Percentiles rank a stretch among this genome's conserved stretches.
These are phyloP conservation scores for Papilio gigon DNA, from an alignment of 2,888 invertebrate species.

Conservation along the genomic window DNA sequence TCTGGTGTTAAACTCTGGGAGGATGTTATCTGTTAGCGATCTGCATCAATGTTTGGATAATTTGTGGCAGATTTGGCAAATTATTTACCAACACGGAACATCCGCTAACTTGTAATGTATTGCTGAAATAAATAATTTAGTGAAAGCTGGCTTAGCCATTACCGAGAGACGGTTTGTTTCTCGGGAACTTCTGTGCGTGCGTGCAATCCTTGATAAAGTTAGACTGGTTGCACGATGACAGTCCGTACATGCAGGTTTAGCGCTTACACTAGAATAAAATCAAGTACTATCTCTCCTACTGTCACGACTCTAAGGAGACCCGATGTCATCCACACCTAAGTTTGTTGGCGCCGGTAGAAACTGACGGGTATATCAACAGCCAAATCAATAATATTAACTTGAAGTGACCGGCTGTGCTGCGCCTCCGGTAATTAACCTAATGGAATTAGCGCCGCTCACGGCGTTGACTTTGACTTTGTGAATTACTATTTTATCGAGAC, in stretches of 20 bases:
- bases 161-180: background rate
- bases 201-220: background rate
- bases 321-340: too few species aligned
- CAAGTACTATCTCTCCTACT: too few species aligned
- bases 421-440: background rate
- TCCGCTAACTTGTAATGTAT: background rate
- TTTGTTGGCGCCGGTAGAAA: too few species aligned
- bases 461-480: background rate
- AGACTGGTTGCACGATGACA: background rate
- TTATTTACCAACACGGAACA: background rate
- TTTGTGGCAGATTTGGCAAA: constrained; percentile 16
- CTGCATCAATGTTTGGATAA: constrained; percentile 17
- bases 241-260: background rate
- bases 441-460: background rate
- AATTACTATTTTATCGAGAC: background rate
- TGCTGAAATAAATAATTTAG: background rate
- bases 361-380: background rate
- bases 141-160: background rate
- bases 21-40: constrained; percentile 35
- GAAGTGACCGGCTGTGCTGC: background rate
- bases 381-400: constrained; percentile 3
- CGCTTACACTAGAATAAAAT: background rate
- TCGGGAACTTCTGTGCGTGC: background rate
- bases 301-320: too few species aligned
- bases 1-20: constrained; percentile 16